Base-by-base conservation (phyloP, 2,113 vertebrate species). In the human region DNA sequence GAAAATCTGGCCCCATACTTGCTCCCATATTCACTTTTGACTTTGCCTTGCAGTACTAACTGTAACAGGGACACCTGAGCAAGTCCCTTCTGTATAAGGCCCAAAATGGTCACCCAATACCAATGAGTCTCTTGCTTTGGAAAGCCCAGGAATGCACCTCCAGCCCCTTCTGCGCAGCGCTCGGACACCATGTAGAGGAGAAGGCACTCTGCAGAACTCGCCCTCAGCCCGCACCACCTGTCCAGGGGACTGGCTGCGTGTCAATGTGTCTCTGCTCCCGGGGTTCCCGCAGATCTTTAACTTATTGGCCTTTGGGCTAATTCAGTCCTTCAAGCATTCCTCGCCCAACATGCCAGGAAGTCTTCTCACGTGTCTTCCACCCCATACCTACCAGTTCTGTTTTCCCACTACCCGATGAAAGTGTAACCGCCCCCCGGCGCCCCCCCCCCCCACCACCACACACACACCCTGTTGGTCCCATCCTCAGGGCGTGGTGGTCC, bases 1-100 rank as follows among this genome's bases (percentile, higher is more conserved):
- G 61, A 57, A 94, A n/a, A 57, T 55, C 81, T 90, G 6, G 18
- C 35, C 35, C 52, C 11, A 9, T 30, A 57, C 40, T 82, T 17
- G 43, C 59, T 22, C 96, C 85, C 81, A 94, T 66, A 89, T 30
- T 93, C 57, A 43, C 40, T 93, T 89, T 76, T 52, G n/a, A 57
- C 48, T 88, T 95, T 59, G 0, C 12, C 9, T 90, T 85, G 18
- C 14, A 22, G 61, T 70, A 25, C 52, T 73, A 75, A 86, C 13
- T 43, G 8, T 38, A 89, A 64, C 35, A 70, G 35, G 45, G 16
- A 35, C 87, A 61, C 8, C 40, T 72, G 6, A 32, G 23, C 10
- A 32, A 86, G 40, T 43, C 22, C 72, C 6, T 52, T 80, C 52
- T 83, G 17, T 61, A 12, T 17, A 84, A 93, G 83, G 7, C 4